These are phyloP conservation scores for Eolophus roseicapilla DNA, from an alignment of 2,113 vertebrate genomes.

Conservation along the genomic window DNA sequence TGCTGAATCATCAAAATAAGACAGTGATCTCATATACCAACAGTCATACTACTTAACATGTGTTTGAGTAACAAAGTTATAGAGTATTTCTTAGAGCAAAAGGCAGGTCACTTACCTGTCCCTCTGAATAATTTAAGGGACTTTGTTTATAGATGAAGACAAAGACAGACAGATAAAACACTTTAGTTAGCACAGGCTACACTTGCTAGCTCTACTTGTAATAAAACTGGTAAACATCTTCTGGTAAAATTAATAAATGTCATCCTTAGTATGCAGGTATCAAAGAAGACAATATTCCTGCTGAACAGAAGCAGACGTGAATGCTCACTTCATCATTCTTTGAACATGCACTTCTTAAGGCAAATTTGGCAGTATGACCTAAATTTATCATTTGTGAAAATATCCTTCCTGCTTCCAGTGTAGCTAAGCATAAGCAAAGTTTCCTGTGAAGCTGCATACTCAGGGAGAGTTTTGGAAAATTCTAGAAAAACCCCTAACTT, in stretches of 20 bases:
- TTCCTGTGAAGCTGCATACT: neutral
- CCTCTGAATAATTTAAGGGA: neutral
- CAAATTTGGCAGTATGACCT: neutral
- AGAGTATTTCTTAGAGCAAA: neutral
- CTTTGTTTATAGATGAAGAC: neutral
- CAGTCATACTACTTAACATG: rapidly evolving
- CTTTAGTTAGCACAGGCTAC: neutral
- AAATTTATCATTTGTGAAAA: neutral
- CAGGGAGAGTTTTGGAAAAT: neutral
- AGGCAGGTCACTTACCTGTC: neutral
- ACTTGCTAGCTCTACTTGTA: neutral
- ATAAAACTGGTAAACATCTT: neutral
- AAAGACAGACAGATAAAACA: neutral
- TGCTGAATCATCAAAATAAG: neutral
- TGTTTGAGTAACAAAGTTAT: neutral
- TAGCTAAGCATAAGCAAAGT: neutral
- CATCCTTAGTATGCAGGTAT: neutral
- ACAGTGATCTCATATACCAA: neutral
- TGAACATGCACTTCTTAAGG: neutral
- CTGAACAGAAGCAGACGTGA: neutral
- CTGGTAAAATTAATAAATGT: neutral
- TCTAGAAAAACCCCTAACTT: neutral
- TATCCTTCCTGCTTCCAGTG: neutral
- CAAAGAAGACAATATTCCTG: neutral
- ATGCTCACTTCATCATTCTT: neutral